Evolutionary conservation across 2,888 invertebrate genomes (phyloP), one percentile per base, ranked within the genome.

Genomic region (Hyposoter dolosus): DNA sequence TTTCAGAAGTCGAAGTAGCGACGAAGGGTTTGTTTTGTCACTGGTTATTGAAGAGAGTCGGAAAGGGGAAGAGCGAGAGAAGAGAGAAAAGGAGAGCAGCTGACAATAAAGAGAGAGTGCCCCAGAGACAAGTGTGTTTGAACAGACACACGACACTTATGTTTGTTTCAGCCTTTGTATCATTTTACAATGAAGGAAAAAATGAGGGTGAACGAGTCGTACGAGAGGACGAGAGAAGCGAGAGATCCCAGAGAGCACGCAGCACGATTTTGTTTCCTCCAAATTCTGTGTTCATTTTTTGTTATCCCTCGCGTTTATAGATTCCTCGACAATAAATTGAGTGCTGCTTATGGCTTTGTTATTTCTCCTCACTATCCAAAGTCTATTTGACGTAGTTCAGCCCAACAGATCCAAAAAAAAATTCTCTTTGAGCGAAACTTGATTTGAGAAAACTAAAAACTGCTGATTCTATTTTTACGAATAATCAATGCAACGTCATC

Each of bases 141-240:
- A 93, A 93, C 92, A 93, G 93, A 93, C 92, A 93, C 91, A 90
- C 92, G 93, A 93, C 93, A 93, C 93, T 93, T 90, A 88, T 91
- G 90, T 91, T 91, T 90, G 89, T 89, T 89, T 89, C 88, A 87
- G 65, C 87, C 90, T 93, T 93, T 93, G 93, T 93, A 91, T 92
- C 89, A 87, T 88, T 91, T 91, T 88, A 93, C 93, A 93, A 93
- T 93, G 88, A 91, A 63, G 74, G 50, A 19, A 35, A 17, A 28
- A 19, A 32, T 5, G 28, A 19, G 56, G 32, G 28, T 28, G 68
- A 75, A 60, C 32, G 81, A 81, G 66, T 50, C 66, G n/a, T 66
- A 72, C 28, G 66, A 47, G 60, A 84, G 74, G 75, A 71, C 28
- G 60, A 68, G 47, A 66, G n/a, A 68, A 28, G 50, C 53, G 71